Percentiles rank a stretch among this genome's conserved stretches.
Evolutionary conservation across 2,888 invertebrate species (phyloP).

Genomic region (Eutolmus rufibarbis): DNA sequence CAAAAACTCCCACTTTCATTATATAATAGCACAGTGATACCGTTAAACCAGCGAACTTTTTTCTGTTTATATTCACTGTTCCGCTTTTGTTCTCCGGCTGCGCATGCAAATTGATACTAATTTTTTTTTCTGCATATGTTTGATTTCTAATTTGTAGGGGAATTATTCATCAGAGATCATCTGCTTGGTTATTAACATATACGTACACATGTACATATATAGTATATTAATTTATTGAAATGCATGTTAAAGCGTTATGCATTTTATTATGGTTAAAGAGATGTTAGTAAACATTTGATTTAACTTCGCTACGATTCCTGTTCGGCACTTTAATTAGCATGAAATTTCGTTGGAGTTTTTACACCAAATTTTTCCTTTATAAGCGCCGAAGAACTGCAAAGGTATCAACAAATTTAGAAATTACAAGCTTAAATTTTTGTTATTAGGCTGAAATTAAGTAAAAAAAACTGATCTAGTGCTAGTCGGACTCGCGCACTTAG

Average conservation of each 20-base stretch:
- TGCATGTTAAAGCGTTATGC: background rate
- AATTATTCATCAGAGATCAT: background rate
- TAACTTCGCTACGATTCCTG: no score
- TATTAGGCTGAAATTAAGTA: no score
- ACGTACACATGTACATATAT: no score
- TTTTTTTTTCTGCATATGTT: background rate
- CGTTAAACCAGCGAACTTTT: background rate
- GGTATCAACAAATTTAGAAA: no score
- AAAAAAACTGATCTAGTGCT: no score
- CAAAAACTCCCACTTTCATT: background rate
- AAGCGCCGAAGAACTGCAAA: no score
- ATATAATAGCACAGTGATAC: background rate
- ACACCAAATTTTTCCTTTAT: no score
- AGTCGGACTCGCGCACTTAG: no score
- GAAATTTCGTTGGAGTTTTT: no score
- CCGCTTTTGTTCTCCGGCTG: background rate
- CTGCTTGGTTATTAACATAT: background rate
- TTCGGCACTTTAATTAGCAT: no score
- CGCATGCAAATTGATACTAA: background rate
- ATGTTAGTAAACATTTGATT: background rate
- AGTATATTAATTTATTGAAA: background rate
- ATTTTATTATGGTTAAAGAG: background rate
- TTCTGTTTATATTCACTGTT: background rate
- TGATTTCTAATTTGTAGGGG: background rate
- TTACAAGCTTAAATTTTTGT: no score